These are phyloP conservation scores for Linnaemya tessellans DNA, from an alignment of 2,888 invertebrate genomes.

Conservation along the genomic window DNA sequence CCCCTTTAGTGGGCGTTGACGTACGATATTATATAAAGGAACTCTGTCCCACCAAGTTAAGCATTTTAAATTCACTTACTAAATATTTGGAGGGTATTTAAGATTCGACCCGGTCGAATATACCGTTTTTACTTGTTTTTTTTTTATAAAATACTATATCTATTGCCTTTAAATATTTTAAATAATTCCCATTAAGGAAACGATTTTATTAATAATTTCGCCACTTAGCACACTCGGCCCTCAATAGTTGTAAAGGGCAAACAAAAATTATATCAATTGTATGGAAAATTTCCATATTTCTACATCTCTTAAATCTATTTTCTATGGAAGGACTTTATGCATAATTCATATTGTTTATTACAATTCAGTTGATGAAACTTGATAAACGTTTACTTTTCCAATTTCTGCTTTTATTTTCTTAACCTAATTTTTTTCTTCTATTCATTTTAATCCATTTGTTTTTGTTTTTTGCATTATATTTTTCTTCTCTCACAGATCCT, in stretches of 20 bases:
- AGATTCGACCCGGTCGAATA: no score
- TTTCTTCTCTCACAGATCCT: constrained; percentile 50
- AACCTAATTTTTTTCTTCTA: neutral
- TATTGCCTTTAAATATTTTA: no score
- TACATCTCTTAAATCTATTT: constrained; percentile 21
- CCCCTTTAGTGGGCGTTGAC: no score
- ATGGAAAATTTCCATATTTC: neutral
- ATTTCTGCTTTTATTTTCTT: constrained; percentile 27
- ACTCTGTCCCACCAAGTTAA: no score
- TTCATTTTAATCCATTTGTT: constrained; percentile 45
- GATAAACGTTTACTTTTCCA: constrained; percentile 36
- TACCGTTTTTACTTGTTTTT: no score
- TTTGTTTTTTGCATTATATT: constrained; percentile 5
- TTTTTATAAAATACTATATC: no score
- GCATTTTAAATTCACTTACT: no score
- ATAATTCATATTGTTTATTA: constrained; percentile 55
- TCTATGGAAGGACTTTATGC: neutral
- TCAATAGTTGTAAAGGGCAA: neutral
- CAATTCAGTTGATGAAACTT: constrained; percentile 61
- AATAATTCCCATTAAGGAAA: no score
- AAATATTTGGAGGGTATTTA: no score
- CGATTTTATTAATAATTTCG: neutral
- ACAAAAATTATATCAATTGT: neutral
- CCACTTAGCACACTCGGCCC: neutral
- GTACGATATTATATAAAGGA: no score